Base-by-base conservation (phyloP, 2,113 vertebrate species). In the Syngnathus floridae region DNA sequence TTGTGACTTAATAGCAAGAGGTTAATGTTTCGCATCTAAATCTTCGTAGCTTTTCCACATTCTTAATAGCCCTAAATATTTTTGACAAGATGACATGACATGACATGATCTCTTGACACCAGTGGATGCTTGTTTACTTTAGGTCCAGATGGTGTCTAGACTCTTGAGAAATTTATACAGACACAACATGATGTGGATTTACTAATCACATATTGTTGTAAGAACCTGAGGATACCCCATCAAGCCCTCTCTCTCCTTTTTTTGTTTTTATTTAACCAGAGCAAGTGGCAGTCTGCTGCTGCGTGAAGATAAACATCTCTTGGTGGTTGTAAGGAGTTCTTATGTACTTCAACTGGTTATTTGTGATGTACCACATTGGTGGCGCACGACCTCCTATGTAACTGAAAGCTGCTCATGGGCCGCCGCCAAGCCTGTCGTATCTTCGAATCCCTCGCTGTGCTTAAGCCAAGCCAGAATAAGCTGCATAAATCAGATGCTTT, bases 61-160 rank as follows among this genome's bases (percentile, higher is more conserved):
- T 31, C 13, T 4, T 55, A 31, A 13, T 31, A 59, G 38, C 35
- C 31, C 36, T 26, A 21, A 31, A 21, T 4, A 3, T 22, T 61
- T 38, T 40, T 43, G 7, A 31, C 21, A 46, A 22, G 22, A 22
- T 22, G 22, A 22, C 22, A 22, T 22, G 22, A 22, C 22, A 22
- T 22, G 22, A 22, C 22, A 31, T 55, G 65, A 66, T 70, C 19
- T 13, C 58, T 62, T 35, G 48, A 76, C n/a, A 22, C 41, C 58
- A 73, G 60, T 36, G 45, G 69, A 80, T 75, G 72, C 60, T 21
- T 37, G 11, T 43, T 57, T 70, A 66, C 69, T 76, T 60, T 36
- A 71, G 61, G 55, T 78, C 85, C 82, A 86, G 79, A 86, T 82
- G 75, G 82, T 62, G 81, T 88, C 87, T 88, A 83, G 83, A 85